phyloP scores from a whole-genome alignment of 2,888 invertebrate species.

The Eueremaeus valkanovi region DNA sequence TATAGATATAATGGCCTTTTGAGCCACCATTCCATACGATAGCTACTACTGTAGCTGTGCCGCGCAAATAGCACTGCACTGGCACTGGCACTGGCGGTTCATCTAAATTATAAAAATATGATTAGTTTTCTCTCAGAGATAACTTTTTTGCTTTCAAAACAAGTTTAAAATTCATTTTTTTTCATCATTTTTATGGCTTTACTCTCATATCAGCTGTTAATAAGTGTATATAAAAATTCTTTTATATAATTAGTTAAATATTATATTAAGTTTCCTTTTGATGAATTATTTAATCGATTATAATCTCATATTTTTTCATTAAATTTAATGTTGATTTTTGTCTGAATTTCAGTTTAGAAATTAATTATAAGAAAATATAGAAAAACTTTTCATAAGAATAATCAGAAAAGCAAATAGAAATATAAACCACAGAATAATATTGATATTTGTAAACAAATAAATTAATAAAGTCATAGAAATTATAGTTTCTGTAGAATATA shows the following conservation, averaged over 20 bases:
- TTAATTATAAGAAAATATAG: too few species aligned
- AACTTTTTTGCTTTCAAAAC: neutral
- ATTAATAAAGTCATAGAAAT: too few species aligned
- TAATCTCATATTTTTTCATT: neutral
- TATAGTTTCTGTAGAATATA: too few species aligned
- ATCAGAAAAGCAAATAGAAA: too few species aligned
- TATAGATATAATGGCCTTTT: constrained; percentile 5
- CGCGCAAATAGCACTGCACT: neutral
- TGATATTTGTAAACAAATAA: too few species aligned
- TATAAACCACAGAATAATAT: too few species aligned
- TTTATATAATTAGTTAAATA: neutral
- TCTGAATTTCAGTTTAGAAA: neutral
- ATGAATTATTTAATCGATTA: neutral
- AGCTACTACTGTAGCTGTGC: neutral
- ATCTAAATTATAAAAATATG: constrained; percentile 13
- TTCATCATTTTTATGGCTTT: neutral
- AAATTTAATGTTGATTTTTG: neutral
- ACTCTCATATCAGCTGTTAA: neutral
- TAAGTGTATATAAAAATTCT: neutral
- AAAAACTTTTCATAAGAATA: too few species aligned
- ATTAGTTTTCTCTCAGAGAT: neutral
- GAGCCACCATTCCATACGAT: neutral
- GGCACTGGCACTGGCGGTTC: neutral
- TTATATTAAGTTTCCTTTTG: too few species aligned
- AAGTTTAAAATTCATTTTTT: neutral